phyloP scores from a whole-genome alignment of 2,113 vertebrate species.

The Labrus mixtus region DNA sequence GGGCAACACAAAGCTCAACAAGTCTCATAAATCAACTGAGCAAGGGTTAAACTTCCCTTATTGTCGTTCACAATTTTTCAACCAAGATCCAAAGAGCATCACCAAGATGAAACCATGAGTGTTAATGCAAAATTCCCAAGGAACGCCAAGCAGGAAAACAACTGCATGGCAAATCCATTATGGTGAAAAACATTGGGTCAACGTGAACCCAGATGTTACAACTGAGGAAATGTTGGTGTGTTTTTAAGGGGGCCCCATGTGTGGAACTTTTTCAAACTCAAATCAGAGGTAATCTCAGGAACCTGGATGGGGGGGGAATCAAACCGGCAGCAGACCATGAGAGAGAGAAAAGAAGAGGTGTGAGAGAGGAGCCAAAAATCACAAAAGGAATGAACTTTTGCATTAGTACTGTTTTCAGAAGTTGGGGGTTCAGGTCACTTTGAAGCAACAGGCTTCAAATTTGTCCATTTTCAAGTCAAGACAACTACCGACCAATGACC shows the following conservation, averaged over 20 bases:
- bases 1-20: constrained; percentile 69
- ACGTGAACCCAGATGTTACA: constrained; percentile 74
- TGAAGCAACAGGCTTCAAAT: neutral
- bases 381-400: neutral
- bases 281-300: constrained; percentile 56
- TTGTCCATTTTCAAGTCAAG: constrained; percentile 34
- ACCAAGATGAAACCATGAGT: constrained; percentile 20
- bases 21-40: constrained; percentile 80
- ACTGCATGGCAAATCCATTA: constrained; percentile 68
- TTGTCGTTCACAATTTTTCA: constrained; percentile 63
- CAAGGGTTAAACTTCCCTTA: constrained; percentile 72
- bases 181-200: constrained; percentile 45
- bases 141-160: constrained; percentile 11
- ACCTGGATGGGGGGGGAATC: constrained; percentile 1
- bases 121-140: neutral
- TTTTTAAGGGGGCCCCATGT: constrained; percentile 66
- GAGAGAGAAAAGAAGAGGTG: neutral
- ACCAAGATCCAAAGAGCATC: constrained; percentile 23
- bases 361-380: neutral
- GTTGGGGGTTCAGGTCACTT: neutral
- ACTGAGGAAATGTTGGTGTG: constrained; percentile 59
- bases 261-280: constrained; percentile 54
- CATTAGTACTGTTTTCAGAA: neutral
- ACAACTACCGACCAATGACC: constrained; percentile 37
- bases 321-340: constrained; percentile 29